Evolutionary conservation across 2,888 invertebrate species (phyloP), one percentile per base, ranked within the genome.

Genomic region (Alitta virens): DNA sequence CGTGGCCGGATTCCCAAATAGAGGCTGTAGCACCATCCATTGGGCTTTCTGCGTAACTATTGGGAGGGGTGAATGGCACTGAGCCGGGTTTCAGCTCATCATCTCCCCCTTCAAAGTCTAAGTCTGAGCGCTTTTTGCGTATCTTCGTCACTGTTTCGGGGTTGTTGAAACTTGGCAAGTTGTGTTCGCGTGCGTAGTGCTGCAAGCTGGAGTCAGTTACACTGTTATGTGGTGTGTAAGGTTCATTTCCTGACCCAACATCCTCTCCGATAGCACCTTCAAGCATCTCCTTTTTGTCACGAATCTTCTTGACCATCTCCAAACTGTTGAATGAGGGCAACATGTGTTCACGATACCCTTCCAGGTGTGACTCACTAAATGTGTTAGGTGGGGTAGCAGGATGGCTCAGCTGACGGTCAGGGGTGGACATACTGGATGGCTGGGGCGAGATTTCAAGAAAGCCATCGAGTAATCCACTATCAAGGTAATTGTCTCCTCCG

Each of bases 271-370:
- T 3, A 3, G 42, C 21, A 2, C 74, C 69, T 7, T 33, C 33
- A 23, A 83, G 68, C 24, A 77, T 75, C 5, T 77, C 80, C 55
- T 82, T 77, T 65, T 81, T 82, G 38, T 74, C 75, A 54, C 80
- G 77, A n/a, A 83, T 82, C 62, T 78, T 78, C 62, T 81, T 75
- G 56, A 83, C 78, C 82, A 83, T 82, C 66, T 83, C 83, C 1
- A 81, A 76, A 55, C 75, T 82, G 70, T 83, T 83, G 70, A 83
- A 83, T 62, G 82, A 82, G 7, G 83, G 83, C 12, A 83, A 73
- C 40, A 69, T 64, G 7, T 66, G 63, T 46, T 70, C 71, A 1
- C 65, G 60, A 26, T 64, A 57, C n/a, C 58, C 55, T n/a, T 70
- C 70, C 62, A 69, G 14, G 33, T 54, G 63, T 24, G 74, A 69